A percentile compares a stretch with the other conserved stretches of the same genome.
Conservation (phyloP, 2,797 vertebrate genomes). For the Mustela erminea region DNA sequence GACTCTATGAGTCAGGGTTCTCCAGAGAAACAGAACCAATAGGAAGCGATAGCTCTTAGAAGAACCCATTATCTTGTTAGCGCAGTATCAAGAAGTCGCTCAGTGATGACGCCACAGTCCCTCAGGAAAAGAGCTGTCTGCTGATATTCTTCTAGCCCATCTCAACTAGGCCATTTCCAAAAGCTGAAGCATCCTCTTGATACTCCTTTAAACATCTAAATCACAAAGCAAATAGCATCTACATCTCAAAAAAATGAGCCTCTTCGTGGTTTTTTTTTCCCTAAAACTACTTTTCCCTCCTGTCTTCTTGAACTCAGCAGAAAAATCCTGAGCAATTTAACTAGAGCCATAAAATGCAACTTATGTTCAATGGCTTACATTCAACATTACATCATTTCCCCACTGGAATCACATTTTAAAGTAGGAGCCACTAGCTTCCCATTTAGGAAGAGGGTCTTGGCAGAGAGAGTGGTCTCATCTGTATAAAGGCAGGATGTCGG, state of each 20-base stretch:
- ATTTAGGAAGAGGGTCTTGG: not conserved
- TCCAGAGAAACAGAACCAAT: not conserved
- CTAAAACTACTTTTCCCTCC: not conserved
- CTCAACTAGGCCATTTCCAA: not conserved
- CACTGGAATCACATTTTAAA: constrained; percentile 61
- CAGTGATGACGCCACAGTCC: not conserved
- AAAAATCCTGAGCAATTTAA: constrained; percentile 72
- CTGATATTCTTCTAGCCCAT: not conserved
- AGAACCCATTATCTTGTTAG: not conserved
- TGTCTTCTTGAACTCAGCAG: not conserved
- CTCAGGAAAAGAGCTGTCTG: not conserved
- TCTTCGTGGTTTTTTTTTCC: not conserved
- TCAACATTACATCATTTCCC: constrained; percentile 56
- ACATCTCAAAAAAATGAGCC: not conserved
- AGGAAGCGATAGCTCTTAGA: not conserved
- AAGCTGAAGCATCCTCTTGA: not conserved
- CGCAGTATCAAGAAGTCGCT: not conserved
- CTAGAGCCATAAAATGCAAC: constrained; percentile 76
- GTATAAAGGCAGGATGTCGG: not conserved
- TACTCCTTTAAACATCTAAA: constrained; percentile 23
- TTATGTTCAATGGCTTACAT: constrained; percentile 56
- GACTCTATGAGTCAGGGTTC: not conserved
- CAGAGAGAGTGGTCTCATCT: not conserved
- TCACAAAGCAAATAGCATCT: not conserved
- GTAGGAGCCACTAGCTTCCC: not conserved